Conservation (phyloP, 2,888 invertebrate genomes). For the Drosophila siamana region DNA sequence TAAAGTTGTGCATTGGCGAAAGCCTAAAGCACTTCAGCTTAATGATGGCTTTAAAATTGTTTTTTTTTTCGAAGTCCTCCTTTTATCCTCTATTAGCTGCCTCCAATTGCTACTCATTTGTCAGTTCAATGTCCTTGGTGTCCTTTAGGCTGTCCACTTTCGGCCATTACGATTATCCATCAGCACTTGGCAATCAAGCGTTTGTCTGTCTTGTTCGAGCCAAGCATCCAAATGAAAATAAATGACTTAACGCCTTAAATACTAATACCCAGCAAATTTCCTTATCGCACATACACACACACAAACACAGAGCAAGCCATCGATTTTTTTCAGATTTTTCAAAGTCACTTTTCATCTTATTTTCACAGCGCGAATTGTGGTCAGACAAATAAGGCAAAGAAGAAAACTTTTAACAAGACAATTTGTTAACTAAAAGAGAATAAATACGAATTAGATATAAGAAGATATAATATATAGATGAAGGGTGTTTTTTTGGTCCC, state of each 20-base stretch:
- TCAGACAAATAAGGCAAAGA: slow-evolving; percentile 14
- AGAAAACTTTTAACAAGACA: slow-evolving; percentile 74
- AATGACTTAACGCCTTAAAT: slow-evolving; percentile 81
- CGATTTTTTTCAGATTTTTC: slow-evolving; percentile 60
- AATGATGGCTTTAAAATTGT: slow-evolving; percentile 6
- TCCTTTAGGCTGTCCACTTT: slow-evolving; percentile 12
- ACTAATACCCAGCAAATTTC: slow-evolving; percentile 77
- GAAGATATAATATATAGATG: slow-evolving; percentile 25
- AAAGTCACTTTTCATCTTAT: slow-evolving; percentile 64
- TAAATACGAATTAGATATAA: neutral
- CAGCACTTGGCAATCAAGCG: slow-evolving; percentile 48
- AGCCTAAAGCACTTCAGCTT: neutral
- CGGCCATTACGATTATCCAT: slow-evolving; percentile 36
- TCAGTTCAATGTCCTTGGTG: slow-evolving; percentile 20
- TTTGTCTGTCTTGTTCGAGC: slow-evolving; percentile 5
- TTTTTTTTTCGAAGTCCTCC: neutral
- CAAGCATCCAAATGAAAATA: slow-evolving; percentile 77
- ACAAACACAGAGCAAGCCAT: slow-evolving; percentile 16
- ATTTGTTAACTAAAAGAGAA: slow-evolving; percentile 66
- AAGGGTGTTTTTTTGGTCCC: no score
- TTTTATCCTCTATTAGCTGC: slow-evolving; percentile 1
- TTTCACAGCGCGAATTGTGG: slow-evolving; percentile 40
- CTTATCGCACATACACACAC: slow-evolving; percentile 57
- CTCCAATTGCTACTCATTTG: slow-evolving; percentile 44
- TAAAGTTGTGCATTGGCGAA: slow-evolving; percentile 8